Base-by-base conservation (phyloP, 2,797 vertebrate species). In the Parauchenoglanis ngamensis region DNA sequence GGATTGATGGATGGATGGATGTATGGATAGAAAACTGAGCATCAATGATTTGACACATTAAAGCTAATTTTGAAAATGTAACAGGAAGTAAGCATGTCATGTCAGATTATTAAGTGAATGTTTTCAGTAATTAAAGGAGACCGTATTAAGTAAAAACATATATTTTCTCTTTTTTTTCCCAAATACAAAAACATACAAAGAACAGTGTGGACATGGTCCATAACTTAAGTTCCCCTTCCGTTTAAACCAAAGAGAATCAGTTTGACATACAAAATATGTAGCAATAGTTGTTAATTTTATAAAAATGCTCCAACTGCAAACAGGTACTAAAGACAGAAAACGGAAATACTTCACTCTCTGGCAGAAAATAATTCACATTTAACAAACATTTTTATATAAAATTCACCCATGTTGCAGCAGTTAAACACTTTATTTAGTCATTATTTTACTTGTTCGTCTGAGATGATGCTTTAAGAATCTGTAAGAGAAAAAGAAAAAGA, bases 151-250 rank as follows among this genome's bases (percentile, higher is more conserved):
- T 81, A 81, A 81, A 10, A 59, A 65, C 59, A 49, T 59, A 61
- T 80, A 80, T 80, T 80, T 80, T 44, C 19, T 2, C 59, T 61
- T 10, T 56, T 61, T 7, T 28, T 80, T 61, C 35, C 35, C 31
- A 80, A 4, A 80, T 82, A 81, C 61, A 85, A 80, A 79, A 81
- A 65, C 23, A 72, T 86, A 87, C 23, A 52, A 86, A 76, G 54
- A 46, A 84, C 86, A 89, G 44, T 82, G 28, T 72, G 70, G 86
- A 87, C 88, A 88, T 63, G 25, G 79, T 87, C 86, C 84, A 87
- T 79, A 77, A 83, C n/a, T 13, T 31, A 40, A 82, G 65, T 54
- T 85, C 40, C 65, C 28, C 76, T 70, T 77, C 86, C 12, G 17
- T 46, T 70, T 15, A 70, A 76, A 67, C 52, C 40, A 67, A 57